These are phyloP conservation scores for Cranoglanis bouderius DNA, from an alignment of 2,113 vertebrate genomes.

Conservation along the genomic window DNA sequence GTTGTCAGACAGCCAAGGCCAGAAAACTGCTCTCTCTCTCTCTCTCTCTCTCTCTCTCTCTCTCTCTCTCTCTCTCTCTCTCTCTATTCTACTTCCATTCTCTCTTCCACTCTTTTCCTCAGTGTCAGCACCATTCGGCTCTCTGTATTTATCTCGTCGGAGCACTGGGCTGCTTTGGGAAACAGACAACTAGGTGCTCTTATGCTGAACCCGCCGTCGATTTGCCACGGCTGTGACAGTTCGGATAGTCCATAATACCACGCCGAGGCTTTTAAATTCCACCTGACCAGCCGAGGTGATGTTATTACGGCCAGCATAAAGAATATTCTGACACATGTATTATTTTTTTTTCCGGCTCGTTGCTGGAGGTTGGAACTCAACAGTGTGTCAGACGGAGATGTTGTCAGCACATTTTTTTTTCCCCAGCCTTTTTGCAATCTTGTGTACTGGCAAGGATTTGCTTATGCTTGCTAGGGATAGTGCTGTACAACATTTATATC, in stretches of 20 bases:
- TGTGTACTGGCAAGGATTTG: slow-evolving; percentile 27
- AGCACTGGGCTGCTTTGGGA: slow-evolving; percentile 14
- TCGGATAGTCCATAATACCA: slow-evolving; percentile 40
- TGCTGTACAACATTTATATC: slow-evolving; percentile 5
- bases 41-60: background rate
- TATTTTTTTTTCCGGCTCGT: slow-evolving; percentile 26
- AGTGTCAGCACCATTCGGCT: background rate
- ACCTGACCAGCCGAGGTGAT: slow-evolving; percentile 32
- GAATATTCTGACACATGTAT: slow-evolving; percentile 31
- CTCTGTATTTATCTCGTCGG: slow-evolving; percentile 29
- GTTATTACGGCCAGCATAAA: slow-evolving; percentile 22
- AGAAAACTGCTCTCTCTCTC: background rate
- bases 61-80: background rate
- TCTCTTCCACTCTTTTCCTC: background rate
- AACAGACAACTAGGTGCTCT: slow-evolving; percentile 33
- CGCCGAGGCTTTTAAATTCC: slow-evolving; percentile 22
- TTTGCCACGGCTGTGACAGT: slow-evolving; percentile 39
- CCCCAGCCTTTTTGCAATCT: slow-evolving; percentile 1
- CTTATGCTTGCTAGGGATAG: slow-evolving; percentile 11
- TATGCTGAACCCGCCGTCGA: slow-evolving; percentile 6
- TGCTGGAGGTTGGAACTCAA: background rate
- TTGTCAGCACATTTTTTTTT: slow-evolving; percentile 36
- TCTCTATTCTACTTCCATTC: background rate
- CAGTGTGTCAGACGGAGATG: slow-evolving; percentile 26
- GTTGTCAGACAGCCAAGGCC: background rate